Evolutionary conservation across 2,797 vertebrate genomes (phyloP), one percentile per base, ranked within the genome.

Genomic region (Centropyge bicolor): DNA sequence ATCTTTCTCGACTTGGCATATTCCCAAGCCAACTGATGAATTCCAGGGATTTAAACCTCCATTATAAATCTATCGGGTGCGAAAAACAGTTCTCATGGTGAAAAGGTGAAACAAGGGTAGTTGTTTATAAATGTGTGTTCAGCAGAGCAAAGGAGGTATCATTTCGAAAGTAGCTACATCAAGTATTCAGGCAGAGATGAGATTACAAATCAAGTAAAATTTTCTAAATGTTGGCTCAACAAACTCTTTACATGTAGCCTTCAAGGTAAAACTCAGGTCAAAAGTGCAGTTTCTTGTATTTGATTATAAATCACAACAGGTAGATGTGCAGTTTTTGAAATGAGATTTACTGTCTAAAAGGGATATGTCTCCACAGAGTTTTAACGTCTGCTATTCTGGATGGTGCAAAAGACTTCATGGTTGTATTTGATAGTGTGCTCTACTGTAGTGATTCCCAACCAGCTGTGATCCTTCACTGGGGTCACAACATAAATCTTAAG

Each of bases 1-100:
- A 87, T 89, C 83, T 84, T 74, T 72, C 73, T 79, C 57, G 46
- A 31, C 41, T 71, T 84, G 83, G 79, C 72, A 59, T 75, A 56
- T 78, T 83, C 81, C 73, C 84, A 73, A 77, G 48, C 35, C 66
- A 51, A 57, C 71, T 70, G 41, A 31, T 77, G 69, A 56, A 74
- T 76, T 80, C 62, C 60, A 76, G 57, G 70, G 65, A 85, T 70
- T 82, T 79, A 55, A 70, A 61, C 22, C 22, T 57, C 66, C 66
- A 70, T 78, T 68, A 72, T 45, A 71, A 85, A 75, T 22, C 66
- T 27, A 61, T 45, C 54, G 17, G 31, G 35, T 65, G 35, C 5
- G 27, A n/a, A 68, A 76, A 70, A 41, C 35, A 48, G 27, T 70
- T 77, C 55, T 35, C 41, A 71, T 43, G 24, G 24, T 22, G n/a